These are phyloP conservation scores for Halcyon malimbica DNA, from an alignment of 2,113 vertebrate species.

Conservation along the genomic window DNA sequence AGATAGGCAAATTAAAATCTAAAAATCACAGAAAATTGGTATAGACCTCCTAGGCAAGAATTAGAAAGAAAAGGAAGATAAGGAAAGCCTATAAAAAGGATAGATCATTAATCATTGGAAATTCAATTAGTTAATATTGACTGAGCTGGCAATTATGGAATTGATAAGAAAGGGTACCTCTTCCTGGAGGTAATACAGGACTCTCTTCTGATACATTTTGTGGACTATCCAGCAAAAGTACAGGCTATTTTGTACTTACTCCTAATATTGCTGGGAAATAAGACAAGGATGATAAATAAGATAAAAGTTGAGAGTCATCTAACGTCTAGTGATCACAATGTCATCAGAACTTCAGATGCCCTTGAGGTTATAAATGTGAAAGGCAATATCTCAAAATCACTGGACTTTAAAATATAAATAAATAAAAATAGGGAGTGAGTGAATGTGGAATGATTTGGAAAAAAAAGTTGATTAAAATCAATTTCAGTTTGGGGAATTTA, in stretches of 20 bases:
- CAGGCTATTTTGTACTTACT: conserved; percentile 41
- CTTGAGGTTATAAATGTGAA: conserved; percentile 53
- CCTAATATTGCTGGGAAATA: conserved; percentile 57
- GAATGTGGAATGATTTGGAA: neutral
- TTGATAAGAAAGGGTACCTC: conserved; percentile 69
- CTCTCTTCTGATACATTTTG: conserved; percentile 35
- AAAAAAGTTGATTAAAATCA: conserved; percentile 45
- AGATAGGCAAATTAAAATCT: conserved; percentile 73
- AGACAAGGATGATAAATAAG: conserved; percentile 68
- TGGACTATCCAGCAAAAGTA: neutral
- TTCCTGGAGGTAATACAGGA: conserved; percentile 49
- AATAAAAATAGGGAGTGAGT: neutral
- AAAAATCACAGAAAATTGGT: conserved; percentile 63
- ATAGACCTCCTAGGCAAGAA: conserved; percentile 40
- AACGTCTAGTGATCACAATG: conserved; percentile 28
- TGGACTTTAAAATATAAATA: conserved; percentile 58
- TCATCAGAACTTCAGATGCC: conserved; percentile 31
- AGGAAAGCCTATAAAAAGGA: conserved; percentile 53
- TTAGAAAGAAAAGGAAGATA: conserved; percentile 65
- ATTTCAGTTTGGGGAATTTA: conserved; percentile 19
- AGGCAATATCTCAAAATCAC: conserved; percentile 30
- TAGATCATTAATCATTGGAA: conserved; percentile 72
- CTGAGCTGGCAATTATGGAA: conserved; percentile 66
- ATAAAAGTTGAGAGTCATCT: conserved; percentile 11
- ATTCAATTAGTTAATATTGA: conserved; percentile 77